Percentiles rank a stretch among this genome's conserved stretches.
phyloP scores from a whole-genome alignment of 2,113 vertebrate species.

The Ptychochromis oligacanthus region DNA sequence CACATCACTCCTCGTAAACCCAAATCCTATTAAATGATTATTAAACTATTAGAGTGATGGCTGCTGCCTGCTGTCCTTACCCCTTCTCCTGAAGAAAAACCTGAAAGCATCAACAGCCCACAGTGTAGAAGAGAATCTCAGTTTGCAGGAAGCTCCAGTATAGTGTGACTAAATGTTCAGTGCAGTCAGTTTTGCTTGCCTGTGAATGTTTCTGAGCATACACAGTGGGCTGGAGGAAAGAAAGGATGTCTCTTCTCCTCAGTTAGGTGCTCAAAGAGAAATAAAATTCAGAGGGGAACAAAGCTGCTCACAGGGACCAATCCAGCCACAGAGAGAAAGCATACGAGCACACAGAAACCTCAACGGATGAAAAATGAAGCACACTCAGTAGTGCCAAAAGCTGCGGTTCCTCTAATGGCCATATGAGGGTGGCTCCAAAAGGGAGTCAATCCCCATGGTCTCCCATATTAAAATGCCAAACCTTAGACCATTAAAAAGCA shows the following conservation, averaged over 20 bases:
- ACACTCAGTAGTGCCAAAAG: neutral
- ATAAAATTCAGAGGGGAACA: neutral
- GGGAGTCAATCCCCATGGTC: no score
- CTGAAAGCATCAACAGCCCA: slow-evolving; percentile 12
- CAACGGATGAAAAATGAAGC: neutral
- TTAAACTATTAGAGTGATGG: slow-evolving; percentile 17
- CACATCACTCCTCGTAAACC: neutral
- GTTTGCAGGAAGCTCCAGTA: neutral
- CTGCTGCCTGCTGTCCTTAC: neutral
- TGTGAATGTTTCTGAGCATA: neutral
- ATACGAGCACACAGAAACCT: rapidly evolving
- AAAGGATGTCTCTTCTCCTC: slow-evolving; percentile 1
- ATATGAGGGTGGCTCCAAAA: neutral
- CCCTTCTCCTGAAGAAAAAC: neutral
- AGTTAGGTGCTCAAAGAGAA: slow-evolving; percentile 23
- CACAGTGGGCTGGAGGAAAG: neutral
- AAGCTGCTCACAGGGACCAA: neutral
- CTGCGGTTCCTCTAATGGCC: neutral
- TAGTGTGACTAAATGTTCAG: slow-evolving; percentile 2
- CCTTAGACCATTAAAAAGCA: neutral
- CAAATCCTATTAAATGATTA: neutral
- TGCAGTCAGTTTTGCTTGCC: neutral
- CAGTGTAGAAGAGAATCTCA: neutral
- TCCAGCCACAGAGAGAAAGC: neutral
- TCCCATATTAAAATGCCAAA: neutral